These are phyloP conservation scores for Corythoichthys intestinalis DNA, from an alignment of 2,113 vertebrate genomes.

Conservation along the genomic window DNA sequence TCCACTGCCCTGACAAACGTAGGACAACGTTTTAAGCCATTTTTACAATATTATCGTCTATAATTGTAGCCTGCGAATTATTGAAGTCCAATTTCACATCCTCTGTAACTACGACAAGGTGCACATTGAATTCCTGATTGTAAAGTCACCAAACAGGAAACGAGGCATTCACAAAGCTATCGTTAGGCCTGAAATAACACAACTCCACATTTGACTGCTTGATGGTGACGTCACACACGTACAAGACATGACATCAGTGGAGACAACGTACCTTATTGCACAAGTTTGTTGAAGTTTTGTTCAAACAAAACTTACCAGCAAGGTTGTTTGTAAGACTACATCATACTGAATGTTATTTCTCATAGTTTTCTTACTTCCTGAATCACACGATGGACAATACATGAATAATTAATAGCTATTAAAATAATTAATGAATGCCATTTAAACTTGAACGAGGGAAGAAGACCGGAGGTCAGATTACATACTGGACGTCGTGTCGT, in stretches of 20 bases:
- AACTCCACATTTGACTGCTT: slow-evolving; percentile 37
- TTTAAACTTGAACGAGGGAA: no score
- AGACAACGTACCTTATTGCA: slow-evolving; percentile 12
- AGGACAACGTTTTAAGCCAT: no score
- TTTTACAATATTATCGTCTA: no score
- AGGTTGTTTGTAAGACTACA: background rate
- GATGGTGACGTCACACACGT: slow-evolving; percentile 35
- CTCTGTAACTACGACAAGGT: background rate
- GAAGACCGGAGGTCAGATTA: no score
- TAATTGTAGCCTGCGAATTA: background rate
- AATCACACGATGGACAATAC: no score
- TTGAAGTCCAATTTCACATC: background rate
- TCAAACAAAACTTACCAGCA: background rate
- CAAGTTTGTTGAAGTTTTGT: background rate
- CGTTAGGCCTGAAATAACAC: slow-evolving; percentile 28
- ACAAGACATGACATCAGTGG: slow-evolving; percentile 54
- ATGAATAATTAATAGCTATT: background rate
- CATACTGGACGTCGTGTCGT: background rate
- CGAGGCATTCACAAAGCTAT: slow-evolving; percentile 25
- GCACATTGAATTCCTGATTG: slow-evolving; percentile 3
- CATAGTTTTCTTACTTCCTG: background rate
- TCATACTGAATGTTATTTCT: background rate
- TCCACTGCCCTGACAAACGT: no score
- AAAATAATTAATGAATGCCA: no score
- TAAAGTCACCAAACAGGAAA: slow-evolving; percentile 6